Conservation (phyloP, 2,797 vertebrate genomes). For the Telmatherina bonti region DNA sequence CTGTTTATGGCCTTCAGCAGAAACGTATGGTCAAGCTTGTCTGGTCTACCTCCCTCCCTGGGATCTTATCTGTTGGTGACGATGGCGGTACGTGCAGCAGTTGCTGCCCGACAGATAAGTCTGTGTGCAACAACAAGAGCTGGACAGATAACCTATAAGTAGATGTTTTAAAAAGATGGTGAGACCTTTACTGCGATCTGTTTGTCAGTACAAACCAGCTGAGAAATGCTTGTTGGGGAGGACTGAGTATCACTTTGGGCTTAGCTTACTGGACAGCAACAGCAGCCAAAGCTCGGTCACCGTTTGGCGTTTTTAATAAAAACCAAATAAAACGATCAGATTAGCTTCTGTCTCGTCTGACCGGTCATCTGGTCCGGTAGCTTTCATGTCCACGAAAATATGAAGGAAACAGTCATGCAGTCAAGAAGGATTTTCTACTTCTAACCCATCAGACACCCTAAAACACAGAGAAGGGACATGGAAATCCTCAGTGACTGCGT, state of each 20-base stretch:
- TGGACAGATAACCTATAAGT: constrained; percentile 60
- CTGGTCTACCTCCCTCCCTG: constrained; percentile 47
- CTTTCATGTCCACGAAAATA: too few species aligned
- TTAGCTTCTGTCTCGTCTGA: too few species aligned
- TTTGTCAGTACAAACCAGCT: constrained; percentile 22
- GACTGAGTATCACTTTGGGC: background rate
- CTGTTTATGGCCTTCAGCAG: constrained; percentile 66
- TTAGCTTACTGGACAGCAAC: background rate
- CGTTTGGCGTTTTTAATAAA: too few species aligned
- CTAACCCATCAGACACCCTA: too few species aligned
- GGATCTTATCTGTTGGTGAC: constrained; percentile 64
- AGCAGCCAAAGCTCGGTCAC: too few species aligned
- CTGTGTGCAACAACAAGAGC: constrained; percentile 57
- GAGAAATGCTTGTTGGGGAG: constrained; percentile 2
- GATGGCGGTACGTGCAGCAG: constrained; percentile 62
- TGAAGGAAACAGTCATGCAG: too few species aligned
- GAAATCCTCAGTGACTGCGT: background rate
- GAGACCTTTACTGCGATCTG: constrained; percentile 23
- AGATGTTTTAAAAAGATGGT: constrained; percentile 60
- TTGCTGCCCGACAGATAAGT: constrained; percentile 57
- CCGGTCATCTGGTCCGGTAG: too few species aligned
- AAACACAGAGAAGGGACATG: background rate
- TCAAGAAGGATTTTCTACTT: too few species aligned
- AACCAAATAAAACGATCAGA: too few species aligned
- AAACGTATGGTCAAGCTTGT: constrained; percentile 11